Base-by-base conservation (phyloP, 2,113 vertebrate genomes). In the Semicossyphus pulcher region DNA sequence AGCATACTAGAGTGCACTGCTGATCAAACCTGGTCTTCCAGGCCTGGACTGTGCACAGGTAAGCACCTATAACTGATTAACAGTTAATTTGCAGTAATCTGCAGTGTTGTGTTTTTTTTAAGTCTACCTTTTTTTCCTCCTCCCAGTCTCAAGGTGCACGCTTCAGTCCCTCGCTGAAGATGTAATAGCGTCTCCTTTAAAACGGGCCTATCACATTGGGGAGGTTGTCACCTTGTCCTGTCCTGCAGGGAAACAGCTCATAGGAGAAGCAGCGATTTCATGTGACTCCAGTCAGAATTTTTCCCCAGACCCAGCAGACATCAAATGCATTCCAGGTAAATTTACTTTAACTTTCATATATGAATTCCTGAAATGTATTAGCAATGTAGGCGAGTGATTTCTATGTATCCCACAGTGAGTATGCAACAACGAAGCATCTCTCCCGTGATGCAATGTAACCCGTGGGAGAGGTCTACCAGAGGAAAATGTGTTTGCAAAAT, bases 201-300 rank as follows among this genome's bases (percentile, higher is more conserved):
- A 94, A 49, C 23, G 64, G 7, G 58, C 28, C 32, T 97, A 96
- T 15, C 62, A 52, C 5, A 83, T 96, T 0, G 95, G 96, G 8
- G 94, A 96, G 47, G 92, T 78, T 57, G 83, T 97, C 68, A 85
- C 71, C 1, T 69, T 97, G 26, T 94, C 94, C 23, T 98, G 97
- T 76, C 82, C 89, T 18, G 37, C 8, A 0, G 86, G 64, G 26
- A 91, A 86, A 90, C 74, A 67, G 23, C 76, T 97, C 44, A 71
- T 92, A 54, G 96, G 96, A 3, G 84, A 92, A 48, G 60, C 7
- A 0, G 69, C 71, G 0, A n/a, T 94, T 84, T 85, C 91, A 18
- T 97, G 96, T n/a, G 93, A 93, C 51, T 84, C 95, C 74, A 97
- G 89, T 73, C 92, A 96, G 14, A 91, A 92, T 60, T 96, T 96